Base-by-base conservation (phyloP, 2,113 vertebrate species). In the Ondatra zibethicus region DNA sequence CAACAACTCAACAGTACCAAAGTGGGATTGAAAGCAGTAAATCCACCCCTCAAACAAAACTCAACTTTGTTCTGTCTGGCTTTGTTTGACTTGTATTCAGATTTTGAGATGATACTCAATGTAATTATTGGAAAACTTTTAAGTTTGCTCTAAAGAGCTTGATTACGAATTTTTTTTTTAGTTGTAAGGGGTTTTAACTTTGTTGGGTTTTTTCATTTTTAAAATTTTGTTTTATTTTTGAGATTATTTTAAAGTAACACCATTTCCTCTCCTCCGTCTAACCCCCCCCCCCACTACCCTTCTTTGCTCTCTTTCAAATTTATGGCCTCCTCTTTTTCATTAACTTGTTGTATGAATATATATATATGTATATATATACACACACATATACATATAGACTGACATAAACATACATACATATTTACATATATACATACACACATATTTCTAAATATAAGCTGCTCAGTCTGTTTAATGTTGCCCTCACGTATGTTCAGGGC, bases 361-460 rank as follows among this genome's bases (percentile, higher is more conserved):
- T 8, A 31, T 50, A 31, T 27, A 8, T 5, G n/a, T n/a, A 8
- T 2, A 76, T 12, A 47, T 12, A 81, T 5, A 81, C 0, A 81
- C 7, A 55, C 3, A 42, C 11, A 27, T 1, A 82, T 14, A 61
- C 17, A 7, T 2, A 12, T 0, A 72, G 17, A 72, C 7, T 1
- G 1, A 72, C 7, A 72, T 21, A 72, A 0, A 72, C 70, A 72
- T 3, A 72, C 19, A 39, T 8, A 19, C 9, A 72, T 7, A 66
- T 66, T 25, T 27, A 7, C 13, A 19, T 2, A 17, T 3, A 80
- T 17, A 55, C 9, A 82, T 27, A 58, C n/a, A 82, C 9, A 39
- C 6, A 82, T 25, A 61, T 61, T 39, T 7, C 36, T 82, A 61
- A 61, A 82, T 61, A 39, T 27, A 14, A 82, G 27, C 55, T 42